Conservation (phyloP, 2,888 invertebrate species). For the Cinara cedri region DNA sequence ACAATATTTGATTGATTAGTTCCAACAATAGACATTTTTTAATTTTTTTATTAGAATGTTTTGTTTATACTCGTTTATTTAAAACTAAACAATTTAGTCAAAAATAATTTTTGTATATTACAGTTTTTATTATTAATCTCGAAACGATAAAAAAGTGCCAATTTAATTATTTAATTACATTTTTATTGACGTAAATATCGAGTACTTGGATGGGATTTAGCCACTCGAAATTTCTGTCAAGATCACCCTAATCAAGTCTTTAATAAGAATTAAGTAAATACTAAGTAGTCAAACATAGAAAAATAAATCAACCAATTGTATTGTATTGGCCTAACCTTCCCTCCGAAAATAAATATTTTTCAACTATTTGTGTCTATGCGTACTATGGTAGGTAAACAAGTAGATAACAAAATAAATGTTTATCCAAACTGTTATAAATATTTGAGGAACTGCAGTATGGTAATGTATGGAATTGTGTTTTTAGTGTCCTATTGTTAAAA, state of each 20-base stretch:
- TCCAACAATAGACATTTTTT: not conserved
- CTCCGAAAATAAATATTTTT: too few relatives aligned
- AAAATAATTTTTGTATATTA: not conserved
- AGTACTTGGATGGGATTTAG: too few relatives aligned
- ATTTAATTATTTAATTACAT: too few relatives aligned
- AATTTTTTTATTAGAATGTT: not conserved
- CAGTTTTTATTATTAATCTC: not conserved
- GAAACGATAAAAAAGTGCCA: not conserved
- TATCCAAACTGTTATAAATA: not conserved
- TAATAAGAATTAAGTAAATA: too few relatives aligned
- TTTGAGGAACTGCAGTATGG: not conserved
- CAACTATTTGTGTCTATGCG: too few relatives aligned
- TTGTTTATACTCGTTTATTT: not conserved
- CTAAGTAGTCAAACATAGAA: too few relatives aligned
- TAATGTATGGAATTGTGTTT: not conserved
- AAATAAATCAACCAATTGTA: too few relatives aligned
- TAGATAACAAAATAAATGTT: not conserved
- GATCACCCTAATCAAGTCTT: too few relatives aligned
- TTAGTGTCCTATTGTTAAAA: not conserved
- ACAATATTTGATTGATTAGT: constrained; percentile 4
- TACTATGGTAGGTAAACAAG: not conserved
- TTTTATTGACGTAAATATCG: too few relatives aligned
- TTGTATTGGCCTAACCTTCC: too few relatives aligned
- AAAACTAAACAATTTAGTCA: not conserved
- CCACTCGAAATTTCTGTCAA: too few relatives aligned